Conservation (phyloP, 2,888 invertebrate genomes). For the Andricus quercusramuli region DNA sequence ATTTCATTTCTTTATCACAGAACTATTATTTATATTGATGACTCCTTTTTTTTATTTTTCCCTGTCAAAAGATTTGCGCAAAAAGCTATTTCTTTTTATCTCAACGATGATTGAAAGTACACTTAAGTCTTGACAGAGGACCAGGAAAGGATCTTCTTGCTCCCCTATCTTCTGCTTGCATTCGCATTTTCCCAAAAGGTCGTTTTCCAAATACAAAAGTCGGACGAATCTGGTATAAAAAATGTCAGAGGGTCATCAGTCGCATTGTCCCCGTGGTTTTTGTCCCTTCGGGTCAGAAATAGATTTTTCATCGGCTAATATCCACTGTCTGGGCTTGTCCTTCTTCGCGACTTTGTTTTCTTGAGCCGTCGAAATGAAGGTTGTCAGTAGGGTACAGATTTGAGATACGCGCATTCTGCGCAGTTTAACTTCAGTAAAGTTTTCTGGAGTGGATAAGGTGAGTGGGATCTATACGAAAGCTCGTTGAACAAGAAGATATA, state of each 20-base stretch:
- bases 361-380: constrained; percentile 48
- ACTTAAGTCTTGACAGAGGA: constrained; percentile 31
- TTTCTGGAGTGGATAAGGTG: constrained; percentile 73
- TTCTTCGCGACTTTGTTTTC: constrained; percentile 33
- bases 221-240: constrained; percentile 14
- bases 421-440: constrained; percentile 71
- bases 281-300: constrained; percentile 3
- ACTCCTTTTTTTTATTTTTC: background rate
- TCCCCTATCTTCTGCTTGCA: constrained; percentile 32
- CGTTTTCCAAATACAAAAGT: constrained; percentile 19
- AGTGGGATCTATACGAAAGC: constrained; percentile 69
- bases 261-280: background rate
- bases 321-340: background rate
- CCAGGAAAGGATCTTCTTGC: constrained; percentile 2
- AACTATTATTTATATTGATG: background rate
- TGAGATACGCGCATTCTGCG: constrained; percentile 71
- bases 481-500: constrained; percentile 76
- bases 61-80: background rate
- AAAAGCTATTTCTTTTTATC: constrained; percentile 8
- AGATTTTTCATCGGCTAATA: background rate
- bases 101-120: constrained; percentile 29
- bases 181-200: constrained; percentile 18
- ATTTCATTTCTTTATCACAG: background rate
- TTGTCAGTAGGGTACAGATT: constrained; percentile 61
- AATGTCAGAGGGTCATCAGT: constrained; percentile 4